These are phyloP conservation scores for Anadara kagoshimensis DNA, from an alignment of 1,140 invertebrate species.

Conservation along the genomic window DNA sequence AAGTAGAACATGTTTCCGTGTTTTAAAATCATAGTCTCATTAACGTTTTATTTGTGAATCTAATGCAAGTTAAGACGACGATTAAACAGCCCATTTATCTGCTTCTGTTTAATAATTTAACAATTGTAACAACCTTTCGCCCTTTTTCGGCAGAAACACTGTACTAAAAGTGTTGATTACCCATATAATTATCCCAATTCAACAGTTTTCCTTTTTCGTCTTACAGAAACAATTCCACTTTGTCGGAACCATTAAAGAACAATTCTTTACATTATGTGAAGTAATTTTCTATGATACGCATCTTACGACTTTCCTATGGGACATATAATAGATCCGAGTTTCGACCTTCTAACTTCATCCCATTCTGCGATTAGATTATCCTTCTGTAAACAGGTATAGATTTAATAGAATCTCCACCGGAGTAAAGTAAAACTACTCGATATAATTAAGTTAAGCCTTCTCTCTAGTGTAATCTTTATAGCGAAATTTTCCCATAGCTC, in stretches of 20 bases:
- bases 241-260: conserved; percentile 26
- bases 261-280: conserved; percentile 21
- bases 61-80: too few relatives aligned
- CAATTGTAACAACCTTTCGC: too few relatives aligned
- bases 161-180: too few relatives aligned
- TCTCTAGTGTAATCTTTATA: conserved; percentile 32
- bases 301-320: conserved; percentile 32
- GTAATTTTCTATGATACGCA: conserved; percentile 29
- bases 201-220: too few relatives aligned
- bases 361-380: conserved; percentile 36
- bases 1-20: too few relatives aligned
- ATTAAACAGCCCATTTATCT: too few relatives aligned
- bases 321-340: conserved; percentile 19
- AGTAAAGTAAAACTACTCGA: conserved; percentile 30
- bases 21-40: too few relatives aligned
- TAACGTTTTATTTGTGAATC: too few relatives aligned
- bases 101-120: too few relatives aligned
- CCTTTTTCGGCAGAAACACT: too few relatives aligned
- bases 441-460: conserved; percentile 37
- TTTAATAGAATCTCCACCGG: conserved; percentile 20
- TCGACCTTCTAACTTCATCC: conserved; percentile 25
- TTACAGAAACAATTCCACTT: too few relatives aligned
- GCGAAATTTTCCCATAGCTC: conserved; percentile 26
- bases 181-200: too few relatives aligned
- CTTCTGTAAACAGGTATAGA: conserved; percentile 40